These are phyloP conservation scores for Mellivora capensis DNA, from an alignment of 2,113 vertebrate genomes.

Conservation along the genomic window DNA sequence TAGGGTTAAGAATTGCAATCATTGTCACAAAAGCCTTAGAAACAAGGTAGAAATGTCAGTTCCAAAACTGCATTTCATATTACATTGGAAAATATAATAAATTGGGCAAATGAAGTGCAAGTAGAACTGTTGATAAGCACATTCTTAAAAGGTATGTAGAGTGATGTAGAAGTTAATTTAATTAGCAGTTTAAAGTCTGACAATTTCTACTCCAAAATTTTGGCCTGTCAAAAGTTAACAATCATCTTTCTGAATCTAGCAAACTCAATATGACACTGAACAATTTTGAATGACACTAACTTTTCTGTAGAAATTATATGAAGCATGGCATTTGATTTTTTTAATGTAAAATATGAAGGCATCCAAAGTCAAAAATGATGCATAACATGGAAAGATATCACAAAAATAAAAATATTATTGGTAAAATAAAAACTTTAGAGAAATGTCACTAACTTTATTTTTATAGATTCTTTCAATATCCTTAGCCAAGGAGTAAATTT, in stretches of 20 bases:
- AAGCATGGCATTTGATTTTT: conserved; percentile 1
- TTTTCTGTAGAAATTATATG: neutral
- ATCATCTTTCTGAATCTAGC: conserved; percentile 33
- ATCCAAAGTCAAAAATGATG: neutral
- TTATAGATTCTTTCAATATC: neutral
- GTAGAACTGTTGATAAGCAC: neutral
- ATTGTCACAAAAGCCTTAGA: neutral
- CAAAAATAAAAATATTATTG: conserved; percentile 35
- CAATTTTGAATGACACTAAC: conserved; percentile 14
- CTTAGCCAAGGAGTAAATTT: neutral
- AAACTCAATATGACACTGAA: conserved; percentile 29
- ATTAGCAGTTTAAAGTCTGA: conserved; percentile 2
- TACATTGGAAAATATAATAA: neutral
- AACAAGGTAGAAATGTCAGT: neutral
- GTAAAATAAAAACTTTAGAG: conserved; percentile 29
- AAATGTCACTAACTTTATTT: neutral
- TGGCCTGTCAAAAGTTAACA: conserved; percentile 48
- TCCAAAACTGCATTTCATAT: neutral
- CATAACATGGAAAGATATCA: neutral
- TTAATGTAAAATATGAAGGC: conserved; percentile 41
- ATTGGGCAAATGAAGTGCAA: neutral
- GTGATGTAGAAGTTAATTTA: neutral
- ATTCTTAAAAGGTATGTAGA: neutral
- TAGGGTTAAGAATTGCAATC: neutral
- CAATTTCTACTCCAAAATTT: conserved; percentile 5